Percentiles rank a stretch among this genome's conserved stretches.
phyloP scores from a whole-genome alignment of 1,140 invertebrate genomes.

The Tetragonula clypearis region DNA sequence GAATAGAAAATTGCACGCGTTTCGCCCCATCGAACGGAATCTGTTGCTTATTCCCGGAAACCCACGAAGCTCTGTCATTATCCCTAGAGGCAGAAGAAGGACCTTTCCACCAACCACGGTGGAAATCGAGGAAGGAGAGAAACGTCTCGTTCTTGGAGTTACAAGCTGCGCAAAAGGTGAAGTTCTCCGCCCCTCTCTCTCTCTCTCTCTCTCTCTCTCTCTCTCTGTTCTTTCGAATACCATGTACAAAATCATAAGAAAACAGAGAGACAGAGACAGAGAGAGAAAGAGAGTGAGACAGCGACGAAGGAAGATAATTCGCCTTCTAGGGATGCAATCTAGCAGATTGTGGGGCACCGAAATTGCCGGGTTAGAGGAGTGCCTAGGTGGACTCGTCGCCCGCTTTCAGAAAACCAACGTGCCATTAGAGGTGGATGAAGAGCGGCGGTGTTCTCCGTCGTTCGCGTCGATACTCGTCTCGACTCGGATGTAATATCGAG shows the following conservation, averaged over 20 bases:
- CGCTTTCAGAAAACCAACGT: constrained; percentile 76
- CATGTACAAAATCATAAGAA: background rate
- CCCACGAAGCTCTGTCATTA: constrained; percentile 62
- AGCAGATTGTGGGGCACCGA: constrained; percentile 75
- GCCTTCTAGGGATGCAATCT: constrained; percentile 75
- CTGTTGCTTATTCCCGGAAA: constrained; percentile 61
- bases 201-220: background rate
- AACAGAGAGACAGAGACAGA: background rate
- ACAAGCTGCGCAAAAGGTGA: constrained; percentile 52
- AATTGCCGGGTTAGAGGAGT: constrained; percentile 73
- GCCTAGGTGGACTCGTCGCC: constrained; percentile 42
- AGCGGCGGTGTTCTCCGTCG: constrained; percentile 20
- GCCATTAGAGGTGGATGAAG: constrained; percentile 67
- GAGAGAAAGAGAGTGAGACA: background rate
- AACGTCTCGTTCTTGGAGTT: constrained; percentile 63
- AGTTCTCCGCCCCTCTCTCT: constrained; percentile 22
- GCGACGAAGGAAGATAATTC: constrained; percentile 56
- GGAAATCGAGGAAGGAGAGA: constrained; percentile 28
- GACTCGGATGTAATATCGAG: constrained; percentile 57
- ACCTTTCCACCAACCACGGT: background rate
- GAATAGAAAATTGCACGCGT: background rate
- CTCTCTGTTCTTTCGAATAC: constrained; percentile 28
- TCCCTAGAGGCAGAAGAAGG: constrained; percentile 31
- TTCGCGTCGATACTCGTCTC: constrained; percentile 31
- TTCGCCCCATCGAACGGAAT: constrained; percentile 1